Base-by-base conservation (phyloP, 2,888 invertebrate species). In the Pyrocoelia pectoralis region DNA sequence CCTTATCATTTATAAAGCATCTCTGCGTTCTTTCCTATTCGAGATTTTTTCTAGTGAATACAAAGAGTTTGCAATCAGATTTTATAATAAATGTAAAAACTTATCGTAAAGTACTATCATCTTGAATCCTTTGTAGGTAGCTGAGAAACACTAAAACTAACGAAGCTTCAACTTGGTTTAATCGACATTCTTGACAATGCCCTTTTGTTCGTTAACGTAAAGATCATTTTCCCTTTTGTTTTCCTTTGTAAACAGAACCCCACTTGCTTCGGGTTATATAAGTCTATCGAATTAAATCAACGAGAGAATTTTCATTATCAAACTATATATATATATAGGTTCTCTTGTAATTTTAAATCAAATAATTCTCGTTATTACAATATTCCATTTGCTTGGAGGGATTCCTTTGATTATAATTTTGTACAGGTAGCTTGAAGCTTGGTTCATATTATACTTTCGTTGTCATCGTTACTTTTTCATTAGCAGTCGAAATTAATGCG, bases 141-240 rank as follows among this genome's bases (percentile, higher is more conserved):
- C 58, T 63, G 63, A 50, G 63, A 63, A 63, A 63, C 63, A 55
- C 63, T 63, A 59, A 63, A 63, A 63, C 58, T 63, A 63, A 63
- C 63, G 56, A 62, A 63, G 58, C 55, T 58, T 59, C 63, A 58
- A 50, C 51, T 63, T 41, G 51, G 58, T 63, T 63, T 63, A 63
- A 63, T 63, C 63, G 59, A 59, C 58, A 51, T 59, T 51, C 59
- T 59, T 59, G 58, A 59, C 58, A 63, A 63, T 59, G 29, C 54
- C 40, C 54, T 46, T 48, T 63, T 58, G 58, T 63, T 59, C 50
- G 54, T 54, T 54, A 51, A 63, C 63, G 58, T 63, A 59, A 55
- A 63, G 63, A 63, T 54, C 58, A 59, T 63, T 63, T 59, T 28
- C 46, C 55, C 62, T 49, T 57, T 63, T 58, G 61, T 59, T 51